A percentile compares a stretch with the other conserved stretches of the same genome.
phyloP scores from a whole-genome alignment of 2,113 vertebrate species.

The Fulmarus glacialis region DNA sequence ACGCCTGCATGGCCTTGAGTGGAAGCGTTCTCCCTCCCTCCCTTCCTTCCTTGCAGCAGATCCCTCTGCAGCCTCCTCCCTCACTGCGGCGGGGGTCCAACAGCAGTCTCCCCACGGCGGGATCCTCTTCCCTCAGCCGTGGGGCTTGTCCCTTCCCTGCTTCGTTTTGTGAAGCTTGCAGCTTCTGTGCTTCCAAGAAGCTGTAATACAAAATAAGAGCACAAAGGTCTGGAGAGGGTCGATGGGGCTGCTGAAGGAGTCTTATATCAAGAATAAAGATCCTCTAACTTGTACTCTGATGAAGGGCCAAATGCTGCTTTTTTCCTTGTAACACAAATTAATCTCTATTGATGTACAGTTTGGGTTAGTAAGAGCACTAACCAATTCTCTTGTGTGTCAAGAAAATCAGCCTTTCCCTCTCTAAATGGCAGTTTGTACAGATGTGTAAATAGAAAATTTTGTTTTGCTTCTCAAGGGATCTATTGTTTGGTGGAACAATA shows the following conservation, averaged over 20 bases:
- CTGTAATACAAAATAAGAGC: background rate
- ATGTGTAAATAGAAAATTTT: background rate
- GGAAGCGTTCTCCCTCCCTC: background rate
- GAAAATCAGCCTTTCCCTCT: background rate
- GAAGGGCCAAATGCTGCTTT: background rate
- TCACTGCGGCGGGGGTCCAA: background rate
- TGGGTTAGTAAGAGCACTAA: background rate
- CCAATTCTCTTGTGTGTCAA: background rate
- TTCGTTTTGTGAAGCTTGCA: background rate
- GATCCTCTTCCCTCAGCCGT: background rate
- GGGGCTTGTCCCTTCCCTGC: background rate
- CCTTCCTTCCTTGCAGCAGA: background rate
- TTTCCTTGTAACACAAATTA: background rate
- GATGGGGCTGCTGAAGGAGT: background rate
- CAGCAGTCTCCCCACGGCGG: background rate
- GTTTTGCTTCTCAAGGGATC: background rate
- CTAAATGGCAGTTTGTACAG: background rate
- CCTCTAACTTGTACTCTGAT: background rate
- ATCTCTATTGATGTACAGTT: background rate
- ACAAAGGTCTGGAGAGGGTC: background rate
- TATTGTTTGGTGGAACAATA: background rate
- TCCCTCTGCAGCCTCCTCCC: background rate
- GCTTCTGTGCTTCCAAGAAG: background rate
- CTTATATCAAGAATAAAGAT: background rate
- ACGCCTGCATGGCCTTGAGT: fast-evolving